A percentile compares a stretch with the other conserved stretches of the same genome.
Conservation (phyloP, 2,113 vertebrate genomes). For the Sus scrofa region DNA sequence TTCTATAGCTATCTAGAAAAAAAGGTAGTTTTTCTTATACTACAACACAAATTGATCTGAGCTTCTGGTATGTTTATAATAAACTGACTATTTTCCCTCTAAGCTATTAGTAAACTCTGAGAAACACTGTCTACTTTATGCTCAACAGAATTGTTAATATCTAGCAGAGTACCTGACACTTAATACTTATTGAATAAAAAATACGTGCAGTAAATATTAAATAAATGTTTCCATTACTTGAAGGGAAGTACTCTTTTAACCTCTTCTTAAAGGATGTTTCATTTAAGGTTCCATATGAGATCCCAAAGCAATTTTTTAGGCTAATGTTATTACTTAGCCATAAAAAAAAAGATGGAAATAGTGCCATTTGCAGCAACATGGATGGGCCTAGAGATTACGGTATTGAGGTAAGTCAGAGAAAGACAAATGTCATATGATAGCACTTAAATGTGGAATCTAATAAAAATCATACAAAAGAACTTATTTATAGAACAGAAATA, state of each 20-base stretch:
- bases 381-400: too few relatives aligned
- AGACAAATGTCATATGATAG: too few relatives aligned
- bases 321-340: background rate
- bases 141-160: background rate
- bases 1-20: background rate
- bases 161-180: background rate
- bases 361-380: too few relatives aligned
- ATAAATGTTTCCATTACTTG: slow-evolving; percentile 1
- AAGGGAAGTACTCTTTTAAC: background rate
- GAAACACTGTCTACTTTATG: background rate
- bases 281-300: background rate
- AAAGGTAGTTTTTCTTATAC: background rate
- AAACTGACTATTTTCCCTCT: background rate
- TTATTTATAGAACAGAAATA: too few relatives aligned
- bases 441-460: too few relatives aligned
- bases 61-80: slow-evolving; percentile 21
- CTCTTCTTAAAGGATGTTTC: background rate
- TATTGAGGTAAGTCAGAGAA: too few relatives aligned
- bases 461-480: too few relatives aligned
- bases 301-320: background rate
- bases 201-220: background rate
- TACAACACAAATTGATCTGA: background rate
- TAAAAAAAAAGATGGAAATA: too few relatives aligned
- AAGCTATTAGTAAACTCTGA: background rate
- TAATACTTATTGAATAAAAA: background rate